Evolutionary conservation across 2,797 vertebrate species (phyloP), one percentile per base, ranked within the genome.

Genomic region (Cephalopachus bancanus): DNA sequence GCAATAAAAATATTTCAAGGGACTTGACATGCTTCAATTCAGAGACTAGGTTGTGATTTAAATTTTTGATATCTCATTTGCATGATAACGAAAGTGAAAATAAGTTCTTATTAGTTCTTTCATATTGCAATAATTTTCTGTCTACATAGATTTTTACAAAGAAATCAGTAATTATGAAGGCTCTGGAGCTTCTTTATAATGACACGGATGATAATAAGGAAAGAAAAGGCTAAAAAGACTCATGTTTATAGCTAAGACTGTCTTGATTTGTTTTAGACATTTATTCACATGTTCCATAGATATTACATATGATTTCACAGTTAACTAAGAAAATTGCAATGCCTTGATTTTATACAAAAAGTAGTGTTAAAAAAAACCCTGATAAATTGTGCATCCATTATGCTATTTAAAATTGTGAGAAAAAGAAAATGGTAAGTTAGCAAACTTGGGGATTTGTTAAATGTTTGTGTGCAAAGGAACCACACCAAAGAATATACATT

Each of bases 1-100:
- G 59, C 19, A 92, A 87, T 79, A 8, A 84, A 91, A 95, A 65
- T 83, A 92, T 49, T 55, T 89, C 83, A 92, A 91, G 87, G 7
- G n/a, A 12, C 4, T n/a, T 83, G 53, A 69, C 22, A 20, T 91
- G 93, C 51, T 60, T 60, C 26, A 74, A 24, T 81, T 83, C 12
- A 79, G 22, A 91, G 17, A 88, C 80, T 86, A 60, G 11, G 3
- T 71, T 91, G 90, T 80, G 24, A 89, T 88, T 96, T 94, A 71
- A 26, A 94, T 83, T 67, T 93, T 26, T 93, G 75, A 64, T 69
- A 24, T 72, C 20, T 93, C 10, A 57, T 89, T 67, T 91, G 5
- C 55, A 33, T 93, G 26, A 55, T 3, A 96, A 83, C 69, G 24
- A 60, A 78, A 59, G 10, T 62, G 22, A 93, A 86, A 89, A 79